phyloP scores from a whole-genome alignment of 2,113 vertebrate species.

The Psilopsiagon aymara region DNA sequence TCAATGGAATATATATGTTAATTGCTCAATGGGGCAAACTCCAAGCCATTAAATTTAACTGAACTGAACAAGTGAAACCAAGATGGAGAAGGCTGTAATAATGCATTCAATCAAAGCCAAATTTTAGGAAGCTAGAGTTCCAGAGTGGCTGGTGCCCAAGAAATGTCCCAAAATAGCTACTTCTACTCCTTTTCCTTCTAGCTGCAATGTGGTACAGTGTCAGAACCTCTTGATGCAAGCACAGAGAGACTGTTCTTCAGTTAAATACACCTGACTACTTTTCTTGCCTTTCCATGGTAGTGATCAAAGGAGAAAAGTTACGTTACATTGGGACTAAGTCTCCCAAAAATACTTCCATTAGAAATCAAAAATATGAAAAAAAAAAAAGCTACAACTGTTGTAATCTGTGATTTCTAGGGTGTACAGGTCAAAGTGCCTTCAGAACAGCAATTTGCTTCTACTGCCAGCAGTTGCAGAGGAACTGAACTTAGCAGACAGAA shows the following conservation, averaged over 20 bases:
- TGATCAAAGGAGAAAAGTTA: not conserved
- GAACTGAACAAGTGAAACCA: not conserved
- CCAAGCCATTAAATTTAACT: not conserved
- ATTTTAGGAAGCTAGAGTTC: not conserved
- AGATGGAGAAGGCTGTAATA: not conserved
- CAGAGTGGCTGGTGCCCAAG: not conserved
- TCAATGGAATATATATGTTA: not conserved
- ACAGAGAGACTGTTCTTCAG: not conserved
- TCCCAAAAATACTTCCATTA: not conserved
- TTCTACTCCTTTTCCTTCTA: not conserved
- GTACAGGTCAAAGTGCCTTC: not conserved
- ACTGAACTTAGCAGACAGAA: not conserved
- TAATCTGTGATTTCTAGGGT: not conserved
- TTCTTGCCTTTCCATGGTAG: not conserved
- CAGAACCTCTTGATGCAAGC: not conserved
- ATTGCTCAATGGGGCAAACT: not conserved
- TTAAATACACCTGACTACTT: not conserved
- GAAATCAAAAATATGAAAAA: not conserved
- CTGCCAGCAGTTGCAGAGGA: not conserved
- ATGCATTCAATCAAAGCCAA: not conserved
- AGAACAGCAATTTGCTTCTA: not conserved
- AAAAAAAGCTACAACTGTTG: not conserved
- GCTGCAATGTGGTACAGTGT: not conserved
- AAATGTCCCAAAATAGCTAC: not conserved
- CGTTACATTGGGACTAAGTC: not conserved